Evolutionary conservation across 2,797 vertebrate genomes (phyloP).

Genomic region (Anabas testudineus): DNA sequence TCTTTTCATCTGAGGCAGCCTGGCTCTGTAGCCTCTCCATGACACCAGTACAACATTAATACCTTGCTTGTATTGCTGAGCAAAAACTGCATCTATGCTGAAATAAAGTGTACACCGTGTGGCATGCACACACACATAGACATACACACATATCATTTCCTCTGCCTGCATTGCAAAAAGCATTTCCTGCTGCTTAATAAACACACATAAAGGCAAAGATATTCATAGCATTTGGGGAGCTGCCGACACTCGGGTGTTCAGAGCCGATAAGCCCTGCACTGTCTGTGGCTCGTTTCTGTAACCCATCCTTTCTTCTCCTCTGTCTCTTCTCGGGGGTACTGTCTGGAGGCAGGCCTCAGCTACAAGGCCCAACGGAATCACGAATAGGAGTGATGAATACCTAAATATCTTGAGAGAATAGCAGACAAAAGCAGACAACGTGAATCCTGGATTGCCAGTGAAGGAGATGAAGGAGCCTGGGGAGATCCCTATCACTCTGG

Average conservation of each 20-base stretch:
- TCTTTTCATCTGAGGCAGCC: slow-evolving; percentile 57
- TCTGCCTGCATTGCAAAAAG: slow-evolving; percentile 56
- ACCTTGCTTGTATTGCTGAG: slow-evolving; percentile 43
- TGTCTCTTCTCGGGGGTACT: slow-evolving; percentile 59
- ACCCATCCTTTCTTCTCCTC: slow-evolving; percentile 50
- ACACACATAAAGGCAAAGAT: slow-evolving; percentile 64
- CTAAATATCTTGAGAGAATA: slow-evolving; percentile 74
- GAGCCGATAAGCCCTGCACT: slow-evolving; percentile 75
- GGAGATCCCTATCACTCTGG: slow-evolving; percentile 70
- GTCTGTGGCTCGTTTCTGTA: slow-evolving; percentile 65
- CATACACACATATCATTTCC: slow-evolving; percentile 21
- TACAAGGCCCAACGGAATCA: slow-evolving; percentile 70
- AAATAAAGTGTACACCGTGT: slow-evolving; percentile 58
- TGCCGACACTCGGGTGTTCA: slow-evolving; percentile 73
- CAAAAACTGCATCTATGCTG: slow-evolving; percentile 44
- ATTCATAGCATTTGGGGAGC: slow-evolving; percentile 72
- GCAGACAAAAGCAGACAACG: slow-evolving; percentile 71
- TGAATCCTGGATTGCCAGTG: slow-evolving; percentile 58
- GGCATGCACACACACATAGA: slow-evolving; percentile 21
- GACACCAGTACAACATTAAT: slow-evolving; percentile 62
- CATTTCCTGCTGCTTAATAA: slow-evolving; percentile 68
- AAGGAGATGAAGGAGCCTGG: slow-evolving; percentile 57
- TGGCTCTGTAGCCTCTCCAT: slow-evolving; percentile 52
- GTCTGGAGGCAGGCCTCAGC: slow-evolving; percentile 61
- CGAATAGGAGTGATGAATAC: slow-evolving; percentile 66